Conservation (phyloP, 2,797 vertebrate genomes). For the Eupleurogrammus muticus region DNA sequence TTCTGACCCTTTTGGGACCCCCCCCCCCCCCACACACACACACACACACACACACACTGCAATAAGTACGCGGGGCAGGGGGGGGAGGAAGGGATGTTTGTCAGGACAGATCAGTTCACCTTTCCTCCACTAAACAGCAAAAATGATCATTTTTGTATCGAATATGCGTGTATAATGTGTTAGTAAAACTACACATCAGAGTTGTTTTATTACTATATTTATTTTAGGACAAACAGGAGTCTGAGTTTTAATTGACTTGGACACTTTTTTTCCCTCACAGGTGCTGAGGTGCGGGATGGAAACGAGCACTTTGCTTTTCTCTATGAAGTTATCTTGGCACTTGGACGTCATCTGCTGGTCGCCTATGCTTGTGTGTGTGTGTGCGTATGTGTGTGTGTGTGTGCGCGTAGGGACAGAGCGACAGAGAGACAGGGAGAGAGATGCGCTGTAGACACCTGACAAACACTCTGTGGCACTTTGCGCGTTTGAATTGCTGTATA, state of each 20-base stretch:
- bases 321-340: constrained; percentile 42
- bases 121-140: not conserved
- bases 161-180: too few relatives aligned
- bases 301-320: constrained; percentile 1
- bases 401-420: too few relatives aligned
- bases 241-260: not conserved
- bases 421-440: too few relatives aligned
- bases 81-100: not conserved
- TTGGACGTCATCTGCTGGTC: constrained; percentile 76
- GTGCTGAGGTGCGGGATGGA: constrained; percentile 30
- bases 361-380: constrained; percentile 1
- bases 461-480: constrained; percentile 63
- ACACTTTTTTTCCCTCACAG: not conserved
- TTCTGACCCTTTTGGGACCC: constrained; percentile 52
- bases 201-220: not conserved
- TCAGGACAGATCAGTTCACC: not conserved
- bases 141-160: not conserved
- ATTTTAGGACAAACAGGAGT: too few relatives aligned
- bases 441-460: constrained; percentile 59
- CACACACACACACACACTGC: too few relatives aligned
- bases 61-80: not conserved
- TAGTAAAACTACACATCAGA: too few relatives aligned
- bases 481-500: constrained; percentile 68
- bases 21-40: too few relatives aligned
- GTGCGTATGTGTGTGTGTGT: not conserved